A percentile compares a stretch with the other conserved stretches of the same genome.
Conservation (phyloP, 2,797 vertebrate species). For the Alca torda region DNA sequence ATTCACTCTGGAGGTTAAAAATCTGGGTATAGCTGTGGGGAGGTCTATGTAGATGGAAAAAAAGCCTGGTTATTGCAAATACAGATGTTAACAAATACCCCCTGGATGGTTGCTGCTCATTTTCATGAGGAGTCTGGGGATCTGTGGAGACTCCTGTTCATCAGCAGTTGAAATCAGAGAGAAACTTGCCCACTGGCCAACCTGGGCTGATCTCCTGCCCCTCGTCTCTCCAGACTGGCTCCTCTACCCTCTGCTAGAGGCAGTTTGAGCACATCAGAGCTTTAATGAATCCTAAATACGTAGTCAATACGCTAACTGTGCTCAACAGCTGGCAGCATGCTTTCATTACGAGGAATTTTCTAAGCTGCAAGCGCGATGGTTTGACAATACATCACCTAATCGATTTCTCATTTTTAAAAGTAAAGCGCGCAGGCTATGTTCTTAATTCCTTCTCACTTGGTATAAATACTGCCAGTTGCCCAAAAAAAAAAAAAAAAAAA, state of each 20-base stretch:
- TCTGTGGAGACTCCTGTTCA: neutral
- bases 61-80: neutral
- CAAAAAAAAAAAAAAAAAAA: neutral
- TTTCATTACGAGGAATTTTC: constrained; percentile 16
- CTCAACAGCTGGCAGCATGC: neutral
- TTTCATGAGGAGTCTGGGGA: neutral
- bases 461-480: neutral
- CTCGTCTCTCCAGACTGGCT: neutral
- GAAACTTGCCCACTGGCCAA: neutral
- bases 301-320: neutral
- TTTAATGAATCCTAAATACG: neutral
- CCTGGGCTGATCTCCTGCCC: neutral
- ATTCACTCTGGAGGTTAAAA: neutral
- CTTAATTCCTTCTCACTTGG: neutral
- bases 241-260: neutral
- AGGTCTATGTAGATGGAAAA: neutral
- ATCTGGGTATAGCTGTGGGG: neutral
- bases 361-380: neutral
- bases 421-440: neutral
- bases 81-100: neutral
- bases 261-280: neutral
- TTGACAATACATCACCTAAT: constrained; percentile 5
- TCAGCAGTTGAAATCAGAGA: neutral
- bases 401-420: constrained; percentile 21
- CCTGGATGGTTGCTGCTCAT: neutral